Conservation (phyloP, 2,888 invertebrate species). For the Coenonympha arcania region DNA sequence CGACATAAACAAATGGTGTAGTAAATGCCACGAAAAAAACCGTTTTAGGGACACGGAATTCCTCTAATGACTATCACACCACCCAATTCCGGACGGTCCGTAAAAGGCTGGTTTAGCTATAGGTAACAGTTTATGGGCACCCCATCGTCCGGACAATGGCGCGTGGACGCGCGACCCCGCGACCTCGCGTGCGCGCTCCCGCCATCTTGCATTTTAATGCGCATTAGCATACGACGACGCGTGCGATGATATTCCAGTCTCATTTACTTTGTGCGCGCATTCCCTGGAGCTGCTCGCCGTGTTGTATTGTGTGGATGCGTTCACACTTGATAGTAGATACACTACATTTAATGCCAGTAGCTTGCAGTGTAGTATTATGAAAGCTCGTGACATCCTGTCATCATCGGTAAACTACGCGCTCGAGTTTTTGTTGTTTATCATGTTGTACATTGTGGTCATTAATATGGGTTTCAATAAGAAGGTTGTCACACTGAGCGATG, state of each 20-base stretch:
- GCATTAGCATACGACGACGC: conserved; percentile 65
- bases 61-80: conserved; percentile 5
- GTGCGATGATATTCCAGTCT: conserved; percentile 66
- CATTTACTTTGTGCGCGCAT: conserved; percentile 45
- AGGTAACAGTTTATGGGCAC: conserved; percentile 31
- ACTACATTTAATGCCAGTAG: too few species aligned
- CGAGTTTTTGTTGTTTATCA: too few species aligned
- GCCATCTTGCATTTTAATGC: conserved; percentile 72
- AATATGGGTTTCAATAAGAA: too few species aligned
- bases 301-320: too few species aligned
- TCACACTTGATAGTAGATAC: too few species aligned
- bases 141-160: conserved; percentile 59
- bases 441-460: too few species aligned
- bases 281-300: conserved; percentile 29
- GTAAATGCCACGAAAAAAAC: neutral
- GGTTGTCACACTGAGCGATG: too few species aligned
- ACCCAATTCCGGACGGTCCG: conserved; percentile 7
- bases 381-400: too few species aligned
- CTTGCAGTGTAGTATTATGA: too few species aligned
- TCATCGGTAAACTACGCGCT: too few species aligned
- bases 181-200: conserved; percentile 73
- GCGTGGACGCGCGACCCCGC: conserved; percentile 67
- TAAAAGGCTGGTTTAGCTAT: conserved; percentile 6
- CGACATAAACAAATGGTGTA: too few species aligned
- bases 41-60: neutral